Percentiles rank a stretch among this genome's conserved stretches.
Evolutionary conservation across 2,797 vertebrate genomes (phyloP).

Genomic region (Parauchenoglanis punctatus): DNA sequence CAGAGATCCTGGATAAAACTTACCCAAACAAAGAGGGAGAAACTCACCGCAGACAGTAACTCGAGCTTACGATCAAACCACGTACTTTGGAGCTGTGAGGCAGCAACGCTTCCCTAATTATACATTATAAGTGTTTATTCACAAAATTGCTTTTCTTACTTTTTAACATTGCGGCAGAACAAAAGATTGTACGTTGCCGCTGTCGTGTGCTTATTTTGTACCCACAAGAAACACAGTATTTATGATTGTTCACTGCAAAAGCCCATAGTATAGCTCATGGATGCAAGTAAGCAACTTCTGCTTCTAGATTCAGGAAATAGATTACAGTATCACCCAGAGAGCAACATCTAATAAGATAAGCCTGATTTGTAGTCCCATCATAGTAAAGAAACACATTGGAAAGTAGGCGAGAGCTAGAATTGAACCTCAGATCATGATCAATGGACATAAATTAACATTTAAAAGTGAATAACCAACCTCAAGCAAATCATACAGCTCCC

Average conservation of each 20-base stretch:
- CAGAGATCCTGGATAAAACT: not conserved
- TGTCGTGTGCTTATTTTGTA: constrained; percentile 53
- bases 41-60: not conserved
- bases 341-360: constrained; percentile 58
- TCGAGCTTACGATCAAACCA: not conserved
- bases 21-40: not conserved
- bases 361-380: constrained; percentile 54
- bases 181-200: constrained; percentile 54
- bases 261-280: constrained; percentile 62
- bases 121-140: not conserved
- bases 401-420: constrained; percentile 56
- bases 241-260: constrained; percentile 63
- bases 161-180: constrained; percentile 46
- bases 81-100: not conserved
- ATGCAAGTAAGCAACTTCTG: constrained; percentile 54
- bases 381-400: constrained; percentile 50
- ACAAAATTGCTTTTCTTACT: not conserved
- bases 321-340: constrained; percentile 37
- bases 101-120: not conserved
- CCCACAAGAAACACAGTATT: constrained; percentile 44
- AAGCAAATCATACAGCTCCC: constrained; percentile 68
- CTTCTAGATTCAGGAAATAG: constrained; percentile 44
- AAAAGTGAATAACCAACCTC: constrained; percentile 72
- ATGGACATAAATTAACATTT: constrained; percentile 77
- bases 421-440: constrained; percentile 60